phyloP scores from a whole-genome alignment of 2,888 invertebrate species.

The Hydrotaea cyrtoneurina region DNA sequence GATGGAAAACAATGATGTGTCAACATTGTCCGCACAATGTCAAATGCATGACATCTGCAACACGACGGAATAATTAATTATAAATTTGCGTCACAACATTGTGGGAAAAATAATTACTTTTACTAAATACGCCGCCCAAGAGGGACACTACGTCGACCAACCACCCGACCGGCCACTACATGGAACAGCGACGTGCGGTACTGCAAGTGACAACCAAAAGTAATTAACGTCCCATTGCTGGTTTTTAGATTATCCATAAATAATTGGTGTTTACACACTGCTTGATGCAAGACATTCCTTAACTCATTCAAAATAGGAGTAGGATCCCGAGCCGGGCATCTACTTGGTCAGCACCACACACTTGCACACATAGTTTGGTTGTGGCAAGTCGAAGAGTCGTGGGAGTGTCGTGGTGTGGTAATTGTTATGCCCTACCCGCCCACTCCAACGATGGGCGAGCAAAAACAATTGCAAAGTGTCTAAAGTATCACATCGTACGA shows the following conservation, averaged over 20 bases:
- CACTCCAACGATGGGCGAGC: conserved; percentile 47
- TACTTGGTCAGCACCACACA: conserved; percentile 1
- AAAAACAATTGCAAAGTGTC: conserved; percentile 20
- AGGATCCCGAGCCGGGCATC: background rate
- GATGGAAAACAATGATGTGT: background rate
- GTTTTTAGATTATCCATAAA: conserved; percentile 80
- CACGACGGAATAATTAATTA: conserved; percentile 64
- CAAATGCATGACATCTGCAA: conserved; percentile 37
- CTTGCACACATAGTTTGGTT: background rate
- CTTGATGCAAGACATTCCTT: background rate
- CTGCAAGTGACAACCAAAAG: conserved; percentile 74
- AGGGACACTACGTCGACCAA: conserved; percentile 43
- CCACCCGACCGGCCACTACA: background rate
- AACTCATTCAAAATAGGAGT: conserved; percentile 49
- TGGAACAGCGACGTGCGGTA: conserved; percentile 17
- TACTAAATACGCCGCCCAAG: conserved; percentile 19
- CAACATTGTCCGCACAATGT: conserved; percentile 29
- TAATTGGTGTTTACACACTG: conserved; percentile 75
- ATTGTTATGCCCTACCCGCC: conserved; percentile 62
- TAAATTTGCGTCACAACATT: conserved; percentile 64
- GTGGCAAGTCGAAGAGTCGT: conserved; percentile 21
- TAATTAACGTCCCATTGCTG: conserved; percentile 81
- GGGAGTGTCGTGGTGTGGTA: conserved; percentile 60
- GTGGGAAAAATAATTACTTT: conserved; percentile 58
- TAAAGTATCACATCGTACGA: conserved; percentile 30